phyloP scores from a whole-genome alignment of 2,888 invertebrate genomes.

The Melanotus villosus region DNA sequence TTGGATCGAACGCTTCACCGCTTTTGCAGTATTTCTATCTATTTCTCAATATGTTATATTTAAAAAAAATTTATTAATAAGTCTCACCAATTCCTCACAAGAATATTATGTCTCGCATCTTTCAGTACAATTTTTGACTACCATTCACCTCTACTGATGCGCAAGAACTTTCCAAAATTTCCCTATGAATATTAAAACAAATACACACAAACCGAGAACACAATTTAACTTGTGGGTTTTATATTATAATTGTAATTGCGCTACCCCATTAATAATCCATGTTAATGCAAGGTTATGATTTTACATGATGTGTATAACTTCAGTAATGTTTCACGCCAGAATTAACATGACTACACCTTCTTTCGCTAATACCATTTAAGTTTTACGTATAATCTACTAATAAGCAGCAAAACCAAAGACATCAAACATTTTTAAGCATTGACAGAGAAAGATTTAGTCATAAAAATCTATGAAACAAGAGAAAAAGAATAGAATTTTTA shows the following conservation, averaged over 20 bases:
- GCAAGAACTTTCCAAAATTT: too few relatives aligned
- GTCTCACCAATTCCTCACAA: too few relatives aligned
- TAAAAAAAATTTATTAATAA: too few relatives aligned
- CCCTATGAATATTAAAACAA: not conserved
- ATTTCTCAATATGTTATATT: not conserved
- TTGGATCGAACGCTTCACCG: constrained; percentile 12
- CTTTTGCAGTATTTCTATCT: constrained; percentile 10
- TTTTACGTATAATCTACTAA: constrained; percentile 4
- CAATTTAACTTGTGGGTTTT: constrained; percentile 15
- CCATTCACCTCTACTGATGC: too few relatives aligned
- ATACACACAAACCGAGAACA: not conserved
- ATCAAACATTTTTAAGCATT: too few relatives aligned
- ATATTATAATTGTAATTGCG: constrained; percentile 19
- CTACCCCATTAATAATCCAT: constrained; percentile 21
- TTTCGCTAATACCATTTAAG: constrained; percentile 7
- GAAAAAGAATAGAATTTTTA: too few relatives aligned
- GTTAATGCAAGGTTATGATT: constrained; percentile 29
- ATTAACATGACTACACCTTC: constrained; percentile 26
- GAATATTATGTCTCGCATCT: too few relatives aligned
- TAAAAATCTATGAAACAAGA: too few relatives aligned
- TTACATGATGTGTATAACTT: constrained; percentile 29
- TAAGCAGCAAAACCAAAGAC: not conserved
- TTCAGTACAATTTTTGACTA: too few relatives aligned
- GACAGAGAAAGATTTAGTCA: too few relatives aligned
- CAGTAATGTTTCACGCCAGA: constrained; percentile 13